Conservation (phyloP, 2,888 invertebrate genomes). For the Neria commutata region DNA sequence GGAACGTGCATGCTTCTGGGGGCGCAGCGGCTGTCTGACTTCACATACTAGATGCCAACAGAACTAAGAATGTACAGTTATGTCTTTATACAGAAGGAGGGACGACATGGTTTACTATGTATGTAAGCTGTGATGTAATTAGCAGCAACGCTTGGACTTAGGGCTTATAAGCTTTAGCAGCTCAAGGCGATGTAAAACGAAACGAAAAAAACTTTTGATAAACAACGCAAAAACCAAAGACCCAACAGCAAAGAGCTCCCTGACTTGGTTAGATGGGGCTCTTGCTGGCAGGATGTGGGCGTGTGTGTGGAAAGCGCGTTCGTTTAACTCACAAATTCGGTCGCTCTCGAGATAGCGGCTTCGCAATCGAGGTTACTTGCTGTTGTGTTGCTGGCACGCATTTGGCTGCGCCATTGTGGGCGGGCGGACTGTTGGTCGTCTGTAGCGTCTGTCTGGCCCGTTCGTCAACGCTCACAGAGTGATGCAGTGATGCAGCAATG, state of each 20-base stretch:
- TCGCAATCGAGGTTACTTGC: not conserved
- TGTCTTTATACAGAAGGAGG: slow-evolving; percentile 54
- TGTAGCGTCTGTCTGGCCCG: too few species aligned
- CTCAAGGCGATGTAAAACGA: slow-evolving; percentile 18
- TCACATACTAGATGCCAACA: not conserved
- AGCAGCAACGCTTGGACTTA: not conserved
- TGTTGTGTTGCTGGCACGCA: not conserved
- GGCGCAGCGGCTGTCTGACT: too few species aligned
- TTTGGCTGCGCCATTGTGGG: not conserved
- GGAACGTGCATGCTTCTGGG: too few species aligned
- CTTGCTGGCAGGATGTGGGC: not conserved
- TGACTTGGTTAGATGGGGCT: not conserved
- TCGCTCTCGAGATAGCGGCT: too few species aligned
- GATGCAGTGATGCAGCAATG: not conserved
- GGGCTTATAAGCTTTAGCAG: slow-evolving; percentile 12
- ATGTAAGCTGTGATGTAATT: slow-evolving; percentile 13
- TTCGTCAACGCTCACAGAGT: not conserved
- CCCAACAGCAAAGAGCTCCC: not conserved
- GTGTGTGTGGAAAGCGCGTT: not conserved
- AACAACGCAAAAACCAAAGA: slow-evolving; percentile 1
- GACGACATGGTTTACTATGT: slow-evolving; percentile 54
- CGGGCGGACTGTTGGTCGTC: not conserved
- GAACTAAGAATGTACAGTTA: too few species aligned
- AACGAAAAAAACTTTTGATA: slow-evolving; percentile 1
- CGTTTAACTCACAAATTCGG: slow-evolving; percentile 18